Percentiles rank a stretch among this genome's conserved stretches.
These are phyloP conservation scores for Poeciliopsis prolifica DNA, from an alignment of 2,113 vertebrate genomes.

Conservation along the genomic window DNA sequence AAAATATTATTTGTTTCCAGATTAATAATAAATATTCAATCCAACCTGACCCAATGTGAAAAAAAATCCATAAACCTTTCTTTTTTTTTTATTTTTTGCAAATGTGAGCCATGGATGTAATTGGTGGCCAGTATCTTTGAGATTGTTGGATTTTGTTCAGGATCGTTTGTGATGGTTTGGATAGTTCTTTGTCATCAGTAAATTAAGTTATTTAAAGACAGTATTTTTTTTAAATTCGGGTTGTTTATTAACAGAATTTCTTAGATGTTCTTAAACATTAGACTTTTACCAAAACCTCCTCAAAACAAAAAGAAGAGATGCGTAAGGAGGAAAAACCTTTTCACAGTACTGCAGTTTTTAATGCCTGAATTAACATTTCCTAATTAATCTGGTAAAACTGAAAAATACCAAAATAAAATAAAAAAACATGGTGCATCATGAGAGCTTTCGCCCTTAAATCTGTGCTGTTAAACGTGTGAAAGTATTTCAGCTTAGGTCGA, in stretches of 20 bases:
- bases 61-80: no score
- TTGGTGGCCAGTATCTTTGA: background rate
- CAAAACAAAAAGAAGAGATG: background rate
- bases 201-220: background rate
- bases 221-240: background rate
- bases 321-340: background rate
- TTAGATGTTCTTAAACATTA: background rate
- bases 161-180: background rate
- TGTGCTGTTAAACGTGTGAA: background rate
- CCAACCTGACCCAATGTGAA: no score
- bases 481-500: slow-evolving; percentile 16
- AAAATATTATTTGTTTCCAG: no score
- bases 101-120: background rate
- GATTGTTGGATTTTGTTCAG: background rate
- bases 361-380: slow-evolving; percentile 6
- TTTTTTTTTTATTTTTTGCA: no score
- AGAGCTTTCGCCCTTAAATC: background rate
- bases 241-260: background rate
- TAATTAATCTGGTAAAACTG: slow-evolving; percentile 1
- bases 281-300: background rate
- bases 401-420: background rate
- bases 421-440: background rate
- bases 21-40: no score
- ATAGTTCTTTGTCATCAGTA: no score
- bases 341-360: background rate